Evolutionary conservation across 2,113 vertebrate genomes (phyloP).

Genomic region (Clinocottus analis): DNA sequence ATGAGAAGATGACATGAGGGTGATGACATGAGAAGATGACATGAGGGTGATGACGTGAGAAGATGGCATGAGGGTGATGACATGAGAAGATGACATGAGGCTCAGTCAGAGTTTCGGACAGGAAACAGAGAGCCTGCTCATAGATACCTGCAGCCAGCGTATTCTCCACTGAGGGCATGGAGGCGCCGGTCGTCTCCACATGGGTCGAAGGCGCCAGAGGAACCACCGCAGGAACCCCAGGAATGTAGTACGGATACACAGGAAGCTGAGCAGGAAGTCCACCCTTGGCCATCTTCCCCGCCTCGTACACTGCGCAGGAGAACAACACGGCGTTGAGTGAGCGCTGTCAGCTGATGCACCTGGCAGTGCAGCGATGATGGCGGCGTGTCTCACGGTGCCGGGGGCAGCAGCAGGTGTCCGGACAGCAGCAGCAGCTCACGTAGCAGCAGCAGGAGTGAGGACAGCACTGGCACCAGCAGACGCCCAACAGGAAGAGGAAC

Average conservation of each 20-base stretch:
- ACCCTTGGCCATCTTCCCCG: constrained; percentile 92
- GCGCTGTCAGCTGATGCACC: accelerated
- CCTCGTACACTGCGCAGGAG: constrained; percentile 90
- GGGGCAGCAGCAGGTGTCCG: constrained; percentile 97
- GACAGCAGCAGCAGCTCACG: constrained; percentile 95
- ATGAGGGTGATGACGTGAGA: too few relatives aligned
- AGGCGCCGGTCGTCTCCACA: constrained; percentile 87
- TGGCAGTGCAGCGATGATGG: too few relatives aligned
- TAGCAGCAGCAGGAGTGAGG: constrained; percentile 99
- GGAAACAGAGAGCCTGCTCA: too few relatives aligned
- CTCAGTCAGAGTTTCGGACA: too few relatives aligned
- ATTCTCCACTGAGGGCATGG: constrained; percentile 83
- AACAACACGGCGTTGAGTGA: background rate
- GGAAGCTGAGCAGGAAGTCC: constrained; percentile 85
- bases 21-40: too few relatives aligned
- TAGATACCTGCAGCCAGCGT: constrained; percentile 66
- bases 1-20: too few relatives aligned
- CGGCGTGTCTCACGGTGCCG: constrained; percentile 95
- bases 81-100: too few relatives aligned
- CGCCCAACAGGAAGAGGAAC: constrained; percentile 91
- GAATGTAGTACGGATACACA: constrained; percentile 94
- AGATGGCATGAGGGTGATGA: too few relatives aligned
- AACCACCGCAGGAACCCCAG: constrained; percentile 88
- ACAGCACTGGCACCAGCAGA: constrained; percentile 99
- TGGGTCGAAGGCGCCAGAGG: constrained; percentile 86